phyloP scores from a whole-genome alignment of 2,113 vertebrate genomes.

The Pygoscelis adeliae region DNA sequence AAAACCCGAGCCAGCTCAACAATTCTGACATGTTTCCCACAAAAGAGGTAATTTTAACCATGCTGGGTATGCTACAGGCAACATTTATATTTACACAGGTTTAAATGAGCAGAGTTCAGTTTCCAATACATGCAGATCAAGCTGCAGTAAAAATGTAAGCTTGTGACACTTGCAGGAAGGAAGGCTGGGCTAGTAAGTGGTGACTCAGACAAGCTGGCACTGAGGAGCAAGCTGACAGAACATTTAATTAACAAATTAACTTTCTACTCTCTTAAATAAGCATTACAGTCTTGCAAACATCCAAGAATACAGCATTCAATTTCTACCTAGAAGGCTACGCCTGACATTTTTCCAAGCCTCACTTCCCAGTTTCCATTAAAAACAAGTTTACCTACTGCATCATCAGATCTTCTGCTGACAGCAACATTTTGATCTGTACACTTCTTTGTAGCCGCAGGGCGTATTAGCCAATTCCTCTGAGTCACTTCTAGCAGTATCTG shows the following conservation, averaged over 20 bases:
- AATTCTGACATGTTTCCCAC: not conserved
- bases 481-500: slow-evolving; percentile 8
- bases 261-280: slow-evolving; percentile 45
- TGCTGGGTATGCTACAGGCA: not conserved
- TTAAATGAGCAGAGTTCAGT: not conserved
- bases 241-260: slow-evolving; percentile 54
- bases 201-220: slow-evolving; percentile 46
- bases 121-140: not conserved
- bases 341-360: slow-evolving; percentile 35
- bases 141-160: not conserved
- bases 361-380: slow-evolving; percentile 15
- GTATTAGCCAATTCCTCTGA: slow-evolving; percentile 13
- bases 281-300: slow-evolving; percentile 8
- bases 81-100: not conserved
- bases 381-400: slow-evolving; percentile 35
- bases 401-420: slow-evolving; percentile 31
- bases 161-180: not conserved
- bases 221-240: slow-evolving; percentile 32
- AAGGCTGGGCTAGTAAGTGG: slow-evolving; percentile 7
- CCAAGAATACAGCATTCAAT: not conserved
- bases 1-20: not conserved
- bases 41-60: not conserved
- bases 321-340: not conserved
- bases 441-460: not conserved
- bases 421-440: not conserved